A percentile compares a stretch with the other conserved stretches of the same genome.
Evolutionary conservation across 1,140 invertebrate species (phyloP).

Genomic region (Drosophila murphyi): DNA sequence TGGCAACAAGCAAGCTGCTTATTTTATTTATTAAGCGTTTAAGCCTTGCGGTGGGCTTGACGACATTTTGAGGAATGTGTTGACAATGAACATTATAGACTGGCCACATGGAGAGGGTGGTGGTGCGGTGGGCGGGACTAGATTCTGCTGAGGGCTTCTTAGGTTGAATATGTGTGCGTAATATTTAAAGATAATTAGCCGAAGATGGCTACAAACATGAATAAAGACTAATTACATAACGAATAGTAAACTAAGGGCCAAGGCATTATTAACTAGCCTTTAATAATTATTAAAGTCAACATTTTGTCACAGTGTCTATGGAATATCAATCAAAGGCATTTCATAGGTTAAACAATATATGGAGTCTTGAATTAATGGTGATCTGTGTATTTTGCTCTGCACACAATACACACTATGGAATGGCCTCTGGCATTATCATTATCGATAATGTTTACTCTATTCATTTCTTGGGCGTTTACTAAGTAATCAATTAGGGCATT

Average conservation of each 20-base stretch:
- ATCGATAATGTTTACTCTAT: conserved; percentile 1
- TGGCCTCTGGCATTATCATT: conserved; percentile 1
- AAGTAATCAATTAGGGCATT: conserved; percentile 53
- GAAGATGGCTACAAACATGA: conserved; percentile 35
- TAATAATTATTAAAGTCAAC: too few relatives aligned
- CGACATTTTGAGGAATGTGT: conserved; percentile 25
- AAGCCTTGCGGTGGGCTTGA: conserved; percentile 57
- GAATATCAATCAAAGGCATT: background rate
- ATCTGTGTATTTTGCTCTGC: background rate
- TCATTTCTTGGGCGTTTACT: background rate
- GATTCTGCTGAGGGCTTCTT: conserved; percentile 1
- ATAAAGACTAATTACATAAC: conserved; percentile 3
- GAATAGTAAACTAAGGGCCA: too few relatives aligned
- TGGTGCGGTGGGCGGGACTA: background rate
- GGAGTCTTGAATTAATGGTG: background rate
- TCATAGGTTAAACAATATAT: too few relatives aligned
- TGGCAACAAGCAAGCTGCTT: conserved; percentile 62
- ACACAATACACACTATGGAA: background rate
- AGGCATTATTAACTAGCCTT: too few relatives aligned
- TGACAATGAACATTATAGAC: conserved; percentile 15
- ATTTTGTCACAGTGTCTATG: too few relatives aligned
- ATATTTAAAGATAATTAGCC: conserved; percentile 74
- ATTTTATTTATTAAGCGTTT: conserved; percentile 77
- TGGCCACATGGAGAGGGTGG: too few relatives aligned
- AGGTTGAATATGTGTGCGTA: conserved; percentile 43